Evolutionary conservation across 2,113 vertebrate species (phyloP).

Genomic region (Amphiprion percula): DNA sequence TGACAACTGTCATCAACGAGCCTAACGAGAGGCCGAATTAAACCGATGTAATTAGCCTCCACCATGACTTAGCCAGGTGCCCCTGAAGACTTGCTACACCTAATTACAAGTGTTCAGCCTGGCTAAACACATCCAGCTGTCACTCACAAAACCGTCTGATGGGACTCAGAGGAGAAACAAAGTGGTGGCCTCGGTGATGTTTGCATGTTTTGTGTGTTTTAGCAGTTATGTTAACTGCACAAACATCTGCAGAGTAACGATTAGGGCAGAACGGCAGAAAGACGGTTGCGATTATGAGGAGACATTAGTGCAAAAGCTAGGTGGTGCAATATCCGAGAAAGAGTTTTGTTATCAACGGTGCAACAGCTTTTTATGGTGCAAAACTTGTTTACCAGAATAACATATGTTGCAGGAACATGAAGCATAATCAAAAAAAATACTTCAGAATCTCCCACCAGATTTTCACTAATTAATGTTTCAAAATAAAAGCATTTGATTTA

Average conservation of each 20-base stretch:
- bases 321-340: background rate
- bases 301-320: constrained; percentile 8
- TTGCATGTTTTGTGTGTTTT: background rate
- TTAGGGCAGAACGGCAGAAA: constrained; percentile 23
- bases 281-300: constrained; percentile 44
- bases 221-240: constrained; percentile 24
- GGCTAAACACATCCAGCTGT: constrained; percentile 41
- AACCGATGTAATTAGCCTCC: constrained; percentile 55
- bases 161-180: constrained; percentile 32
- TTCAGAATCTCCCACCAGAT: too few relatives aligned
- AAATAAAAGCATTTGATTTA: background rate
- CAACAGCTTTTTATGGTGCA: background rate
- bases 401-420: too few relatives aligned
- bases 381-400: background rate
- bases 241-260: constrained; percentile 33
- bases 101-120: constrained; percentile 62
- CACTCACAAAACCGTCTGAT: constrained; percentile 27
- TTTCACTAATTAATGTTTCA: background rate
- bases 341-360: background rate
- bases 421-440: too few relatives aligned
- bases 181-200: constrained; percentile 28
- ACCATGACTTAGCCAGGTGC: constrained; percentile 47
- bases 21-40: constrained; percentile 31
- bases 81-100: constrained; percentile 47
- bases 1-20: constrained; percentile 43